Percentiles rank a stretch among this genome's conserved stretches.
Evolutionary conservation across 2,888 invertebrate species (phyloP).

Genomic region (Patella ulyssiponensis): DNA sequence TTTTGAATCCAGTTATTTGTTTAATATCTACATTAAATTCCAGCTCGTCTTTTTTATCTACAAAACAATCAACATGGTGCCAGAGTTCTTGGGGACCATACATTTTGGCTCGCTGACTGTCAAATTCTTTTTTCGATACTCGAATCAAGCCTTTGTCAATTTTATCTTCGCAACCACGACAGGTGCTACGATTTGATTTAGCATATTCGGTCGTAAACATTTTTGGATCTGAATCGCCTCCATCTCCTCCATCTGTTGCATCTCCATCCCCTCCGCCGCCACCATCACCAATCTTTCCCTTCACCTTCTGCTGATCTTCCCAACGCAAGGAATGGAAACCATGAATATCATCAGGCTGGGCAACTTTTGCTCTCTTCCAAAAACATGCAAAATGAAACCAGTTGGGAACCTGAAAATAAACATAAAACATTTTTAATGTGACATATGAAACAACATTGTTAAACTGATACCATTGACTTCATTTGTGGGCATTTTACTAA

Average conservation of each 20-base stretch:
- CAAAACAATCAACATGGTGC: constrained; percentile 94
- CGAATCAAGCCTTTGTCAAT: constrained; percentile 85
- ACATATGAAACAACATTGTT: not conserved
- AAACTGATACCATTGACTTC: no score
- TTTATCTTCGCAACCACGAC: constrained; percentile 87
- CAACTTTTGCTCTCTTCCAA: constrained; percentile 83
- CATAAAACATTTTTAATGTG: not conserved
- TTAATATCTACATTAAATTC: constrained; percentile 75
- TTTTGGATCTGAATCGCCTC: constrained; percentile 51
- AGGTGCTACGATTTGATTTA: constrained; percentile 85
- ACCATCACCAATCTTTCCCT: constrained; percentile 68
- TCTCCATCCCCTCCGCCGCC: constrained; percentile 41
- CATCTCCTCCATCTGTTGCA: constrained; percentile 26
- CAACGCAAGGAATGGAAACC: constrained; percentile 79
- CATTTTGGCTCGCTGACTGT: constrained; percentile 84
- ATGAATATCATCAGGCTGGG: constrained; percentile 82
- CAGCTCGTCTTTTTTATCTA: constrained; percentile 81
- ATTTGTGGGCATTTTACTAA: no score
- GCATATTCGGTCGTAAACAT: constrained; percentile 82
- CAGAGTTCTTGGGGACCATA: constrained; percentile 89
- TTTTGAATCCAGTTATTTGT: constrained; percentile 83
- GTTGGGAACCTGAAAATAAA: constrained; percentile 75
- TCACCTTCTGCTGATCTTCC: constrained; percentile 88
- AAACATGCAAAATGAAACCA: constrained; percentile 94
- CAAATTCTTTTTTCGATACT: constrained; percentile 87